Conservation (phyloP, 2,113 vertebrate species). For the Stegastes partitus region DNA sequence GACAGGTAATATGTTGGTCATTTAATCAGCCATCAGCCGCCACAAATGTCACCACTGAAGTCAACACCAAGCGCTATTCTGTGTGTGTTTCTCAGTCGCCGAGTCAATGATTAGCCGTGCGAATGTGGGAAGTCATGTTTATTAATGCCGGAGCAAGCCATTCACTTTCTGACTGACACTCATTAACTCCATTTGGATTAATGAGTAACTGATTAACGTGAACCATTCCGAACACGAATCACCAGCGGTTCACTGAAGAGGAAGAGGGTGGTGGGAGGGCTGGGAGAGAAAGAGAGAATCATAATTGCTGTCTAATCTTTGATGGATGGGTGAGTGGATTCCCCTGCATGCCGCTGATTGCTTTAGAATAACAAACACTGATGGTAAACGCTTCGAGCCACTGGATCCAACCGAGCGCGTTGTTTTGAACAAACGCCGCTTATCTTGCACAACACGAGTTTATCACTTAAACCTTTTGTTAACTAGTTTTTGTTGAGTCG, state of each 20-base stretch:
- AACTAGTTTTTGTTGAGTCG: not conserved
- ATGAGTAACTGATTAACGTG: constrained; percentile 73
- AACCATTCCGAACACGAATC: constrained; percentile 54
- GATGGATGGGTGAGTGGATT: constrained; percentile 66
- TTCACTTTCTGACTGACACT: constrained; percentile 65
- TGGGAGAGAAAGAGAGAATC: constrained; percentile 14
- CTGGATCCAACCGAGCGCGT: not conserved
- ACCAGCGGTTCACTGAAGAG: constrained; percentile 26
- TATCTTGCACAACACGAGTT: constrained; percentile 12
- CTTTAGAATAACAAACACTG: constrained; percentile 38
- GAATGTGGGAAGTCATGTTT: constrained; percentile 67
- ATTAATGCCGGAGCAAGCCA: constrained; percentile 59
- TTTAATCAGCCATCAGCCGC: constrained; percentile 23
- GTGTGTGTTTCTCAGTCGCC: constrained; percentile 17
- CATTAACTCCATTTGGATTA: constrained; percentile 74
- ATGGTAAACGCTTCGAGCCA: constrained; percentile 21
- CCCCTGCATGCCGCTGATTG: constrained; percentile 43
- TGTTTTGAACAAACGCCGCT: not conserved
- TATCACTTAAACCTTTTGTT: not conserved
- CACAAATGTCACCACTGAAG: constrained; percentile 8
- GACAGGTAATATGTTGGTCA: constrained; percentile 3
- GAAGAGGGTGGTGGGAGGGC: not conserved
- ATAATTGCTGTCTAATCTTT: constrained; percentile 56
- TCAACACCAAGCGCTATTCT: constrained; percentile 15
- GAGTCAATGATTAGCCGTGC: constrained; percentile 55